Base-by-base conservation (phyloP, 2,113 vertebrate species). In the Hemiprocne comata region DNA sequence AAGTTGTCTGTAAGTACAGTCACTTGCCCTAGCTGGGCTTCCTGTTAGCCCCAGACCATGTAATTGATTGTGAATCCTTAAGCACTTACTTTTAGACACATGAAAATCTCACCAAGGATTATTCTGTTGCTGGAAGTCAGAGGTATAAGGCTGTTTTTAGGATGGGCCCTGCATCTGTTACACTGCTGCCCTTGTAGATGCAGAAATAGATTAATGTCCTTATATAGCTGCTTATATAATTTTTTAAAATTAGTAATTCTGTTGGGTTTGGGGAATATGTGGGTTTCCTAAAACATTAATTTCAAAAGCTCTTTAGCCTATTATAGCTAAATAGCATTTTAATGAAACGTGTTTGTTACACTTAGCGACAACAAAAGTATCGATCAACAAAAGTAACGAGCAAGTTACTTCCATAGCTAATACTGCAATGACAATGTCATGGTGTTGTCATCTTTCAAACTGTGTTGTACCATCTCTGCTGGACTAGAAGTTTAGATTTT, bases 221-320 rank as follows among this genome's bases (percentile, higher is more conserved):
- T 87, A 25, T 67, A 55, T 5, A 77, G 53, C 36, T 90, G 50
- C 29, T 91, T 66, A 76, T 70, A 33, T 44, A 19, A 2, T 31
- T 17, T 90, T 51, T 74, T 40, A 1, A 18, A 55, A 57, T 6
- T 13, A 36, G 28, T 82, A 82, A 50, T 86, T 55, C 55, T 83
- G 18, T 34, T 73, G 25, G 46, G 28, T 74, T 92, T 86, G 26
- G 69, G 79, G 75, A 90, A 83, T 88, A 77, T 28, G 64, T 42
- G n/a, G 46, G 80, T 94, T 92, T 90, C 31, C 69, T 80, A 58
- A 77, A 92, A 83, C 34, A 65, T 36, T 48, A 31, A 50, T 96
- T 95, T 96, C 65, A 87, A 97, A 97, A 90, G 74, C 82, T 96
- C 82, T 96, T 89, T 81, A 93, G 62, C 38, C 57, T 91, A 29